Evolutionary conservation across 2,888 invertebrate genomes (phyloP), one percentile per base, ranked within the genome.

Genomic region (Carterocephalus palaemon): DNA sequence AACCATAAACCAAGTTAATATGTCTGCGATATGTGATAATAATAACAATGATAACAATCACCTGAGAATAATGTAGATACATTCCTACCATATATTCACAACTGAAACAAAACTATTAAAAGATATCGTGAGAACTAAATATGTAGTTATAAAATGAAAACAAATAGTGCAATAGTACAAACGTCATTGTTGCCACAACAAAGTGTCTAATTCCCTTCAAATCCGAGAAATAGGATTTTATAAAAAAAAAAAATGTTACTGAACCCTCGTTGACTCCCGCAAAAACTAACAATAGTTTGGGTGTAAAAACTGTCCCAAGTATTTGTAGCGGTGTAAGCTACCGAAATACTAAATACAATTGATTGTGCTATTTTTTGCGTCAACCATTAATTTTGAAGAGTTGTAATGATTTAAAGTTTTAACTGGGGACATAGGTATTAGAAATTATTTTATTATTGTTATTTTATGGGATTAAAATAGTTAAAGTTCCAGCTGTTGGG

Each of bases 201-300:
- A 79, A 80, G 80, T 85, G 75, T 80, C 80, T 72, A 82, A 85
- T 84, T 85, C 86, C 86, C 65, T 79, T 82, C 73, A 82, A 86
- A 85, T 81, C 83, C 82, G 81, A 82, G 75, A 85, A 86, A 85
- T 82, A 74, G 79, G 83, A 81, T 83, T 85, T 79, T 53, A 49
- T 45, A 58, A 69, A 72, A 78, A 80, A n/a, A 76, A 70, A 57
- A 46, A 28, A 43, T 22, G 43, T 46, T 40, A 47, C 59, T 67
- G 72, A 77, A 77, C 63, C 62, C 84, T 86, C 82, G 82, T 86
- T 86, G 86, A 86, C 86, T 86, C 70, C 64, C 56, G 68, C 74
- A 70, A 74, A 75, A 70, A 59, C 70, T 54, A 68, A 81, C 81
- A 84, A 85, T 75, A 53, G 73, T 46, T 47, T 32, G 52, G 60